These are phyloP conservation scores for Agrotis puta DNA, from an alignment of 2,888 invertebrate genomes.

Conservation along the genomic window DNA sequence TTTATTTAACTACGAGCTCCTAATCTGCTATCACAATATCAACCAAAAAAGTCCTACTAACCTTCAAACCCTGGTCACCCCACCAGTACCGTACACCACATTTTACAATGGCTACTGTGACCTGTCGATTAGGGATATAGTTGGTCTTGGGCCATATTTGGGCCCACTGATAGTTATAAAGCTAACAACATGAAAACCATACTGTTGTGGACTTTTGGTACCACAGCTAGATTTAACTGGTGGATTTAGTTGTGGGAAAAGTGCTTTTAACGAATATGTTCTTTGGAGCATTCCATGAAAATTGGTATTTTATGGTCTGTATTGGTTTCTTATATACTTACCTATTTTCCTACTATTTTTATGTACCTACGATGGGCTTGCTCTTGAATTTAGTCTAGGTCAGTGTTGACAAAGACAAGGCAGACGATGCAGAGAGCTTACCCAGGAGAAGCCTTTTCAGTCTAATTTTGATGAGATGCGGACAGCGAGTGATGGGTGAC, in stretches of 20 bases:
- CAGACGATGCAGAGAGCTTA: too few relatives aligned
- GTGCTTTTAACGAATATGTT: not conserved
- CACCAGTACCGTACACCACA: slow-evolving; percentile 39
- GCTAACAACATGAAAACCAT: slow-evolving; percentile 55
- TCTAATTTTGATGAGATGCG: too few relatives aligned
- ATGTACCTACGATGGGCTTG: too few relatives aligned
- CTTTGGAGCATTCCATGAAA: not conserved
- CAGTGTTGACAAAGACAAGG: too few relatives aligned
- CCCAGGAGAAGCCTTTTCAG: too few relatives aligned
- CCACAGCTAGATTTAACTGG: slow-evolving; percentile 28
- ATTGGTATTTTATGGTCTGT: too few relatives aligned
- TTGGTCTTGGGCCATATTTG: slow-evolving; percentile 61
- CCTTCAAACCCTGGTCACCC: not conserved
- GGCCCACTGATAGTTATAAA: slow-evolving; percentile 63
- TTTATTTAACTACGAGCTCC: too few relatives aligned
- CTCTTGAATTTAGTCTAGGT: too few relatives aligned
- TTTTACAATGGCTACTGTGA: slow-evolving; percentile 61
- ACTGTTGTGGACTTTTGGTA: slow-evolving; percentile 35
- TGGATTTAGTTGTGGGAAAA: slow-evolving; percentile 3
- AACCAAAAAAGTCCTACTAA: slow-evolving; percentile 12
- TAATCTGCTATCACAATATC: not conserved
- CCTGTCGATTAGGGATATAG: slow-evolving; percentile 61
- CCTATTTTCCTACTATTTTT: too few relatives aligned
- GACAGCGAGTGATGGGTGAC: too few relatives aligned
- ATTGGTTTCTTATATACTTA: too few relatives aligned